Conservation (phyloP, 2,113 vertebrate genomes). For the Phrynosoma platyrhinos region DNA sequence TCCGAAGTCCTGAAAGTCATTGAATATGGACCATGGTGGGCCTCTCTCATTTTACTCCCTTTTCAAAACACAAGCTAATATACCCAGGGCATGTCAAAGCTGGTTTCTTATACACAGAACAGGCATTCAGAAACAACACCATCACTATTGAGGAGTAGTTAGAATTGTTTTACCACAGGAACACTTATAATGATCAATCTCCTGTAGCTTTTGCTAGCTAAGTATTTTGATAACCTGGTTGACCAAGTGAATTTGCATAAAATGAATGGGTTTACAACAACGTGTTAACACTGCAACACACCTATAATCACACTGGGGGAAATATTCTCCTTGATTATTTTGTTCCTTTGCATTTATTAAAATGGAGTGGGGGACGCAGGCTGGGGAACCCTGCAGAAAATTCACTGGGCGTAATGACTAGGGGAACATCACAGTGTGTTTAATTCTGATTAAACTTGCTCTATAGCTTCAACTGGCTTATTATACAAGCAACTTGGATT, state of each 20-base stretch:
- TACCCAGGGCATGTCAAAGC: background rate
- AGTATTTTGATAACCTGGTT: background rate
- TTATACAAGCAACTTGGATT: conserved; percentile 23
- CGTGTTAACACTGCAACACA: background rate
- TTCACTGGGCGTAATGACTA: background rate
- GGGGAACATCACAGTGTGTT: background rate
- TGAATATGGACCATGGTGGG: background rate
- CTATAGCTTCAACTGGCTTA: conserved; percentile 1
- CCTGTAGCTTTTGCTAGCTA: background rate
- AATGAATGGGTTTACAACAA: conserved; percentile 24
- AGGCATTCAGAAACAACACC: background rate
- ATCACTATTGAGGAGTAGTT: background rate
- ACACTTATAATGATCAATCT: background rate
- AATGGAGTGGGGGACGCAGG: background rate
- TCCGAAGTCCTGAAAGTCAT: background rate
- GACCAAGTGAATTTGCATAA: background rate
- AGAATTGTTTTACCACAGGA: background rate
- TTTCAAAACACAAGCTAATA: background rate
- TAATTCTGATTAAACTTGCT: conserved; percentile 20
- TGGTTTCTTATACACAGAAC: background rate
- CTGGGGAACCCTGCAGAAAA: background rate
- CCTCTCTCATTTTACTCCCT: too few relatives aligned
- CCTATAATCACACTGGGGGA: background rate
- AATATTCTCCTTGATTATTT: background rate
- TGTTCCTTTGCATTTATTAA: conserved; percentile 13